Conservation (phyloP, 2,113 vertebrate genomes). For the Neoarius graeffei region DNA sequence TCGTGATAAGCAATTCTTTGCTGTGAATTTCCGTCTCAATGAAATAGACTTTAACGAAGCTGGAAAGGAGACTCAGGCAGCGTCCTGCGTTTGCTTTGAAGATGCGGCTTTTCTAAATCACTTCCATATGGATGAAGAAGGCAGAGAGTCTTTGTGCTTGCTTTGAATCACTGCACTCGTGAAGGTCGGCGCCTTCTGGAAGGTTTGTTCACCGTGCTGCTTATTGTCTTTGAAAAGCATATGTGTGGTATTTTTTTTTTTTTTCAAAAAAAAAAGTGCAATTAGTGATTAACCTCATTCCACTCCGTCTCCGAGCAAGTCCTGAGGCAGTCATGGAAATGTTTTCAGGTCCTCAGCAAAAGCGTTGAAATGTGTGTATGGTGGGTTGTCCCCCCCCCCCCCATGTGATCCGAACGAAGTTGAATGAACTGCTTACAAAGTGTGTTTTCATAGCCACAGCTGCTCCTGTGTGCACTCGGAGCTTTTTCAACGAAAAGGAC, state of each 20-base stretch:
- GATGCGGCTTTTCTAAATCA: not conserved
- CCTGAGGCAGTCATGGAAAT: not conserved
- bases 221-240: not conserved
- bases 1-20: not conserved
- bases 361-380: too few species aligned
- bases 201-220: not conserved
- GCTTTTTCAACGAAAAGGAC: not conserved
- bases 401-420: not conserved
- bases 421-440: constrained; percentile 32
- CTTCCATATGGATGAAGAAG: not conserved
- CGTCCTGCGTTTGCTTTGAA: too few species aligned
- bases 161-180: not conserved
- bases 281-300: not conserved
- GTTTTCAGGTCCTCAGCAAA: not conserved
- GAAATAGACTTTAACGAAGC: not conserved
- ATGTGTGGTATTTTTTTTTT: not conserved
- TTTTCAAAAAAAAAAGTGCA: not conserved
- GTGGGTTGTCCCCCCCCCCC: too few species aligned
- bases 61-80: not conserved
- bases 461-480: constrained; percentile 33
- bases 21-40: not conserved
- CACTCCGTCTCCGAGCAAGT: not conserved
- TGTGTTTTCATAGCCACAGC: constrained; percentile 38
- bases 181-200: not conserved
- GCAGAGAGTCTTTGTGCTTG: too few species aligned